Percentiles rank a stretch among this genome's conserved stretches.
Evolutionary conservation across 2,797 vertebrate genomes (phyloP).

Genomic region (Parambassis ranga): DNA sequence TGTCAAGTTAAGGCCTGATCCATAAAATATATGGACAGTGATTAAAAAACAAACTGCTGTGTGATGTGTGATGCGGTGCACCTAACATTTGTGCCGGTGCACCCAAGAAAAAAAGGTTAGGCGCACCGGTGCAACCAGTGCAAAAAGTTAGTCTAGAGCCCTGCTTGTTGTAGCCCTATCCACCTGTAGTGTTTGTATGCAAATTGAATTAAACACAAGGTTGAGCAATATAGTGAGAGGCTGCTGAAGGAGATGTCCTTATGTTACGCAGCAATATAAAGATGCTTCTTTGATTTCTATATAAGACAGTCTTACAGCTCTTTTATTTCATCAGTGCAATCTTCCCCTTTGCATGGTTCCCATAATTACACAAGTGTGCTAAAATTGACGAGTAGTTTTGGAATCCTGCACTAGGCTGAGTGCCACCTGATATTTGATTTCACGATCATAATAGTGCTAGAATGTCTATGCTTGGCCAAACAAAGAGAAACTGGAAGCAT

Average conservation of each 20-base stretch:
- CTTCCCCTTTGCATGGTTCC: background rate
- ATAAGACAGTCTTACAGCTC: background rate
- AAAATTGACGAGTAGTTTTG: constrained; percentile 19
- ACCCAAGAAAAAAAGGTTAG: too few species aligned
- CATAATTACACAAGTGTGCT: constrained; percentile 7
- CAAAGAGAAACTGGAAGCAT: constrained; percentile 31
- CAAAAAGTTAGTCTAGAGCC: too few species aligned
- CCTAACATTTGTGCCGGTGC: too few species aligned
- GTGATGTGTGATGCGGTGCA: too few species aligned
- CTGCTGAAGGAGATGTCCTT: background rate
- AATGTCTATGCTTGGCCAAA: constrained; percentile 35
- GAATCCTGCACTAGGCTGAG: constrained; percentile 7
- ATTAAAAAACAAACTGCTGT: too few species aligned
- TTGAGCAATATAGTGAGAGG: background rate
- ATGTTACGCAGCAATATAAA: background rate
- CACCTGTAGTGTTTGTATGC: background rate
- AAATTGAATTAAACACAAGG: background rate
- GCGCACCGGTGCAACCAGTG: too few species aligned
- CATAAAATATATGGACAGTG: too few species aligned
- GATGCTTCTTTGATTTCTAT: constrained; percentile 3
- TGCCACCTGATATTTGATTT: constrained; percentile 44
- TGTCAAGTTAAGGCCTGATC: too few species aligned
- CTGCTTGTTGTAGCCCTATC: background rate
- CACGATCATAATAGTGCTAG: constrained; percentile 26
- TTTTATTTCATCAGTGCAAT: constrained; percentile 9